Percentiles rank a stretch among this genome's conserved stretches.
Conservation (phyloP, 2,888 invertebrate species). For the Heliothis peltigera region DNA sequence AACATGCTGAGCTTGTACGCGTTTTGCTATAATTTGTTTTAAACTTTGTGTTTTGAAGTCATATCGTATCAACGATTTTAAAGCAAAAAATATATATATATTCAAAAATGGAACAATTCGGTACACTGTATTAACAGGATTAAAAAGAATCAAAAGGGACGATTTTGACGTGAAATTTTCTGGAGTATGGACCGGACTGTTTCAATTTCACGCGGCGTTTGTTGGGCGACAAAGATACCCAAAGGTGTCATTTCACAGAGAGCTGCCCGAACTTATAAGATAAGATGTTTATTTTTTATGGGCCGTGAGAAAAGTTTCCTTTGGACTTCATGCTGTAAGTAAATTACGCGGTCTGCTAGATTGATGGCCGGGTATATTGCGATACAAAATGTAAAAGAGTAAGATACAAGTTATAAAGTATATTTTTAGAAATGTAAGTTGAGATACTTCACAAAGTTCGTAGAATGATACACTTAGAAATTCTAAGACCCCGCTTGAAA, state of each 20-base stretch:
- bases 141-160: conserved; percentile 74
- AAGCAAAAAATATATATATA: neutral
- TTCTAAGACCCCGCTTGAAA: conserved; percentile 13
- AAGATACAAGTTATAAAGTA: neutral
- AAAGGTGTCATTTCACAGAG: conserved; percentile 86
- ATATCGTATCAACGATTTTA: too few species aligned
- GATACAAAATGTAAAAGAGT: neutral
- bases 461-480: neutral
- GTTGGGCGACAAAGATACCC: conserved; percentile 86
- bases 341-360: conserved; percentile 60
- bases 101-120: conserved; percentile 30
- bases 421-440: neutral
- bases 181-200: conserved; percentile 81
- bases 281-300: conserved; percentile 81
- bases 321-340: conserved; percentile 60
- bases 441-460: neutral
- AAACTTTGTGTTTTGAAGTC: neutral
- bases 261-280: conserved; percentile 81
- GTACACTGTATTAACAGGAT: conserved; percentile 60
- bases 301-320: conserved; percentile 69
- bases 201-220: conserved; percentile 89
- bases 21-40: too few species aligned
- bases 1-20: neutral
- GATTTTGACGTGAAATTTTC: conserved; percentile 76
- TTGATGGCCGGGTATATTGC: conserved; percentile 35